Evolutionary conservation across 2,888 invertebrate genomes (phyloP), one percentile per base, ranked within the genome.

Genomic region (Archaeoteleia sp.): DNA sequence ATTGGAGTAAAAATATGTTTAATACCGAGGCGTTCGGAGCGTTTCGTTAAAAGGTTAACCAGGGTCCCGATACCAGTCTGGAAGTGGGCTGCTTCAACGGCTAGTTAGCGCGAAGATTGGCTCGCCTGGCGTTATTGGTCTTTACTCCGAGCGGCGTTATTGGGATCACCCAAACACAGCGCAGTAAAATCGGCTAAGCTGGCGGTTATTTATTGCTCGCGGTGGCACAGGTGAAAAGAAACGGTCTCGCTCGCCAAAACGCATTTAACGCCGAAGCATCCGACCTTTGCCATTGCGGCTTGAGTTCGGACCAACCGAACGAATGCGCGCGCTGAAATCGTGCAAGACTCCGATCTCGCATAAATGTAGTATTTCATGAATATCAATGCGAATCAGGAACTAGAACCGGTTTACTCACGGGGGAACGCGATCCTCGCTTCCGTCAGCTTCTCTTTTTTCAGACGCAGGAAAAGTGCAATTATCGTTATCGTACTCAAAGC

Each of bases 71-170:
- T 67, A 54, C 3, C 69, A 65, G 77, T 71, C 79, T 76, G 79
- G 71, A 77, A 72, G 74, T 78, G 54, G 71, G 67, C 73, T 71
- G 74, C 66, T 61, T 76, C 78, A 79, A 80, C 81, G 80, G 82
- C 84, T 84, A 84, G 85, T 85, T 85, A 85, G 84, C 81, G 77
- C 72, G 82, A 77, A 84, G 80, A 85, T 85, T 84, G 84, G 80
- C 80, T 83, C 78, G 15, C 76, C 77, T 72, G 76, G 76, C 75
- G 76, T 79, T 80, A 79, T 78, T 75, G 79, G 74, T 70, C 77
- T 75, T 68, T 55, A 62, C 68, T 43, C 43, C 63, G 70, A 61
- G 58, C 76, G 76, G 76, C 75, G 78, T 80, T 83, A 83, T 83
- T 82, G 78, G 81, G 79, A 82, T 80, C 81, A 79, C 78, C 79